These are phyloP conservation scores for Sarotherodon lohbergeri DNA, from an alignment of 2,113 vertebrate genomes.

Conservation along the genomic window DNA sequence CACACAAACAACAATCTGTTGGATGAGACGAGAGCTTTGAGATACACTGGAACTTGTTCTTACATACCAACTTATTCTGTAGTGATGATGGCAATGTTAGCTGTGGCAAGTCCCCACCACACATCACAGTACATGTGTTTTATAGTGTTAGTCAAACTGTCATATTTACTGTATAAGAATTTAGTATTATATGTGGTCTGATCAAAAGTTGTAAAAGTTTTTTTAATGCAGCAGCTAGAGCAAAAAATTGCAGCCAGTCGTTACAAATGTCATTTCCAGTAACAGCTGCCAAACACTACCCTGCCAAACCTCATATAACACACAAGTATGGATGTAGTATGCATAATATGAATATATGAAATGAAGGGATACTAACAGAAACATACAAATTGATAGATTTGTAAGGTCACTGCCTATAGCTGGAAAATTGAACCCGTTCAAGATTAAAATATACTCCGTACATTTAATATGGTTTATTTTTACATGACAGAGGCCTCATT, in stretches of 20 bases:
- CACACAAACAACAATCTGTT: neutral
- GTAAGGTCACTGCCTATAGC: neutral
- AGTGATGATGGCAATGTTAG: fast-evolving
- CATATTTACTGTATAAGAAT: neutral
- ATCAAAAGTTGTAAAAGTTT: fast-evolving
- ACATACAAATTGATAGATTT: neutral
- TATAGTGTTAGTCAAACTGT: neutral
- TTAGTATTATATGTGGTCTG: neutral
- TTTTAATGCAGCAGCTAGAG: neutral
- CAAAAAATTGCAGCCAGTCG: neutral
- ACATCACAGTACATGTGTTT: neutral
- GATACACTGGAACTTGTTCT: neutral
- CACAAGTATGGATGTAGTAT: fast-evolving
- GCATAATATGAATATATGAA: neutral
- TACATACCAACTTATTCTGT: neutral
- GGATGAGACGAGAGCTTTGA: neutral
- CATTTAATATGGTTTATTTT: neutral
- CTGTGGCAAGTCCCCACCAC: neutral
- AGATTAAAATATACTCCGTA: neutral
- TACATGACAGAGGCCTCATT: neutral
- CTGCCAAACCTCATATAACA: neutral
- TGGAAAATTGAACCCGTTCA: fast-evolving
- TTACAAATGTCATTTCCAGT: neutral
- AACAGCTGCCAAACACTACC: neutral
- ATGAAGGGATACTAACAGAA: neutral